Evolutionary conservation across 2,113 vertebrate species (phyloP).

Genomic region (Chrysemys picta): DNA sequence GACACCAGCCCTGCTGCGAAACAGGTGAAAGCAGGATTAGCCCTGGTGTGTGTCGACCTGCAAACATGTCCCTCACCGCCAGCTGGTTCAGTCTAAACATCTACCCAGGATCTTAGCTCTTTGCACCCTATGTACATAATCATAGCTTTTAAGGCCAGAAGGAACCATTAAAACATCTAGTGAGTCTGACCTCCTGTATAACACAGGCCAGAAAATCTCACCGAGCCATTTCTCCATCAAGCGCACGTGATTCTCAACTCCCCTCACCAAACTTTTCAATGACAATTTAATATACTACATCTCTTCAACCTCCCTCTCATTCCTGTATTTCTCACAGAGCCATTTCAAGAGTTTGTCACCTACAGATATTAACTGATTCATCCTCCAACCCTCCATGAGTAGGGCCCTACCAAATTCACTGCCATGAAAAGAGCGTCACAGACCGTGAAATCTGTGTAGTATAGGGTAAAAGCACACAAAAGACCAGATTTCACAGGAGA

Average conservation of each 20-base stretch:
- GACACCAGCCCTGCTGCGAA: neutral
- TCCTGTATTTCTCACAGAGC: rapidly evolving
- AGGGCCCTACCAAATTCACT: no score
- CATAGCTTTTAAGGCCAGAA: neutral
- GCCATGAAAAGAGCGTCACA: no score
- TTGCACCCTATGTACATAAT: neutral
- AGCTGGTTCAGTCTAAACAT: neutral
- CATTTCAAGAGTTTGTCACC: neutral
- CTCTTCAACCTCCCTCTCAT: neutral
- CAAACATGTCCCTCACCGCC: neutral
- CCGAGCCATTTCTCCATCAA: neutral
- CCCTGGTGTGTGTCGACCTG: neutral
- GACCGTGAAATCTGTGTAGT: no score
- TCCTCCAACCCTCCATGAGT: neutral
- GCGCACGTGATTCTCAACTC: neutral
- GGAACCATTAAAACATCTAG: neutral
- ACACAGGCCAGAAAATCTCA: neutral
- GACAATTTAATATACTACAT: neutral
- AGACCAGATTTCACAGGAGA: no score
- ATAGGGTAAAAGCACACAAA: no score
- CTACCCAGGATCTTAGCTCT: neutral
- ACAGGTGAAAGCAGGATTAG: neutral
- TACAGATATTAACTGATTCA: neutral
- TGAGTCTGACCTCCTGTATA: neutral
- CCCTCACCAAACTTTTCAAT: neutral